Conservation (phyloP, 2,113 vertebrate genomes). For the Antennarius striatus region DNA sequence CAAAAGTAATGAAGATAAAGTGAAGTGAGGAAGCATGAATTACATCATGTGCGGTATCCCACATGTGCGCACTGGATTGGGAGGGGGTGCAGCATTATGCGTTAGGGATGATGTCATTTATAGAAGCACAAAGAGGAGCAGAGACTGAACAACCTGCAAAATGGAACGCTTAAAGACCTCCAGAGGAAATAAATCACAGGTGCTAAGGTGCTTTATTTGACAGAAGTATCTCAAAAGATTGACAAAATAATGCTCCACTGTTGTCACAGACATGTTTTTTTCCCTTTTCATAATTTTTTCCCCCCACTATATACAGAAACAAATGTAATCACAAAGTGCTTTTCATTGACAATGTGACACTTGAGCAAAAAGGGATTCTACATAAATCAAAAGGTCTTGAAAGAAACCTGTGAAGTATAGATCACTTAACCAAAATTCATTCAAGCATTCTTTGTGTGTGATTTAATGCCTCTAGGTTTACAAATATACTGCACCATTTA, state of each 20-base stretch:
- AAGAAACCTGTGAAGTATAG: slow-evolving; percentile 54
- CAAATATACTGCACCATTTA: slow-evolving; percentile 59
- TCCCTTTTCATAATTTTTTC: background rate
- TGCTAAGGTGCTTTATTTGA: slow-evolving; percentile 85
- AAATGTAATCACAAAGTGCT: slow-evolving; percentile 57
- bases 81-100: slow-evolving; percentile 53
- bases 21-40: slow-evolving; percentile 37
- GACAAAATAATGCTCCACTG: slow-evolving; percentile 71
- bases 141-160: slow-evolving; percentile 56
- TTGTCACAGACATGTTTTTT: slow-evolving; percentile 56
- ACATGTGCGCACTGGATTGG: slow-evolving; percentile 54
- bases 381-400: slow-evolving; percentile 48
- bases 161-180: slow-evolving; percentile 42
- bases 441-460: slow-evolving; percentile 43
- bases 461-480: slow-evolving; percentile 48
- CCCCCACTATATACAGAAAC: slow-evolving; percentile 28
- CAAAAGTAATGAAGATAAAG: slow-evolving; percentile 25
- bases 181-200: slow-evolving; percentile 64
- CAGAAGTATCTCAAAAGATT: slow-evolving; percentile 69
- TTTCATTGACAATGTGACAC: slow-evolving; percentile 52
- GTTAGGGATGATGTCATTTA: slow-evolving; percentile 76
- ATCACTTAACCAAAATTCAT: slow-evolving; percentile 41
- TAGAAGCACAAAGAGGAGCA: slow-evolving; percentile 68
- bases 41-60: slow-evolving; percentile 59
- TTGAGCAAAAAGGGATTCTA: slow-evolving; percentile 35